These are phyloP conservation scores for Drosophila parvula DNA, from an alignment of 1,140 invertebrate genomes.

Conservation along the genomic window DNA sequence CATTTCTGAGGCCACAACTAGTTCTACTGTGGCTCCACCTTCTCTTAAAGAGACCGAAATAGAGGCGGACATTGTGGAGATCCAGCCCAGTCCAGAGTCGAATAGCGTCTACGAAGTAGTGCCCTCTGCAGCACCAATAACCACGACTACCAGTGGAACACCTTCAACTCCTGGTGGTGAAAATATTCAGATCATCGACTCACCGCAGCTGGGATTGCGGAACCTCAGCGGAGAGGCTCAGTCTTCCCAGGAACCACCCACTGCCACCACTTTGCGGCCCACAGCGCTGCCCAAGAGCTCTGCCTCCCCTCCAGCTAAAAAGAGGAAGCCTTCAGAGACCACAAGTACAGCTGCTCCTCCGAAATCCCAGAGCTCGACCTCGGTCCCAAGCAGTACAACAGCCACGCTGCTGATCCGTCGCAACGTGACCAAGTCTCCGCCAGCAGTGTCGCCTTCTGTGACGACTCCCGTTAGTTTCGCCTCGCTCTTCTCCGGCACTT, in stretches of 20 bases:
- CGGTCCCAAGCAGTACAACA: conserved; percentile 14
- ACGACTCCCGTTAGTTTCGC: conserved; percentile 64
- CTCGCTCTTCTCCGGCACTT: conserved; percentile 57
- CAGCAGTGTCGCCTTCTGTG: conserved; percentile 26
- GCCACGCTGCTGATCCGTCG: conserved; percentile 32
- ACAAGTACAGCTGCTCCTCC: conserved; percentile 8
- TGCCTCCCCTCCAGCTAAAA: conserved; percentile 6
- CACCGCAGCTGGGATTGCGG: conserved; percentile 59
- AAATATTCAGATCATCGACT: conserved; percentile 74
- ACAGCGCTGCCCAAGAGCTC: conserved; percentile 18
- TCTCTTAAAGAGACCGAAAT: conserved; percentile 2
- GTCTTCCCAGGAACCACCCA: conserved; percentile 13
- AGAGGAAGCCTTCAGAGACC: conserved; percentile 33
- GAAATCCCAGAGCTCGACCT: neutral
- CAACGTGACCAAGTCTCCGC: conserved; percentile 56
- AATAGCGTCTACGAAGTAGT: conserved; percentile 73
- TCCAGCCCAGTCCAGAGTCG: conserved; percentile 48
- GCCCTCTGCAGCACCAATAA: neutral
- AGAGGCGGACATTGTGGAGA: conserved; percentile 27
- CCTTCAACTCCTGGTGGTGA: conserved; percentile 26
- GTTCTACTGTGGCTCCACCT: conserved; percentile 6
- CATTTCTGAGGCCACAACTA: neutral
- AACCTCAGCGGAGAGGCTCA: conserved; percentile 40
- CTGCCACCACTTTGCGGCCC: conserved; percentile 12
- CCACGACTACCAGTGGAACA: conserved; percentile 4